These are phyloP conservation scores for Chaetops frenatus DNA, from an alignment of 2,113 vertebrate genomes.

Conservation along the genomic window DNA sequence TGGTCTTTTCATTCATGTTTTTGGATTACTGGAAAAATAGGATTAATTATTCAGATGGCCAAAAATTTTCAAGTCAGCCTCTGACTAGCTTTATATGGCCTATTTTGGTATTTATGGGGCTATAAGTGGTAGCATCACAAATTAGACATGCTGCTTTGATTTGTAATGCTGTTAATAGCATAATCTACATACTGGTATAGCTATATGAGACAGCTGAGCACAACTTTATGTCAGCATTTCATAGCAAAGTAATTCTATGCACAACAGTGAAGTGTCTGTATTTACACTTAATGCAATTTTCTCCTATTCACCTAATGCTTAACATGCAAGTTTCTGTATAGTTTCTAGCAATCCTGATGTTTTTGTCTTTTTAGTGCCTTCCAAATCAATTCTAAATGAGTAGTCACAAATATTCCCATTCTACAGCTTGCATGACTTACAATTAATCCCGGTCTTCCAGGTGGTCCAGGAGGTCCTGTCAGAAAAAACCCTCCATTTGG, in stretches of 20 bases:
- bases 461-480: conserved; percentile 76
- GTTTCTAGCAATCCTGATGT: not conserved
- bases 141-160: not conserved
- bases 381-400: not conserved
- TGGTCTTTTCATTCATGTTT: not conserved
- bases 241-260: not conserved
- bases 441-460: conserved; percentile 78
- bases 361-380: not conserved
- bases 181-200: not conserved
- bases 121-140: not conserved
- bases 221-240: not conserved
- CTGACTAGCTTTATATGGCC: not conserved
- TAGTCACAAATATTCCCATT: not conserved
- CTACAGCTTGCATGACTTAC: conserved; percentile 68
- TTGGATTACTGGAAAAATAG: not conserved
- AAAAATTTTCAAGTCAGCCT: not conserved
- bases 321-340: not conserved
- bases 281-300: not conserved
- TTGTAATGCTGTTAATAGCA: not conserved
- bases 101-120: not conserved
- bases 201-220: not conserved
- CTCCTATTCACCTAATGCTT: not conserved
- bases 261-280: not conserved
- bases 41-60: not conserved
- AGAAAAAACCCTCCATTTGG: conserved; percentile 45